Base-by-base conservation (phyloP, 2,113 vertebrate species). In the Martes martes region DNA sequence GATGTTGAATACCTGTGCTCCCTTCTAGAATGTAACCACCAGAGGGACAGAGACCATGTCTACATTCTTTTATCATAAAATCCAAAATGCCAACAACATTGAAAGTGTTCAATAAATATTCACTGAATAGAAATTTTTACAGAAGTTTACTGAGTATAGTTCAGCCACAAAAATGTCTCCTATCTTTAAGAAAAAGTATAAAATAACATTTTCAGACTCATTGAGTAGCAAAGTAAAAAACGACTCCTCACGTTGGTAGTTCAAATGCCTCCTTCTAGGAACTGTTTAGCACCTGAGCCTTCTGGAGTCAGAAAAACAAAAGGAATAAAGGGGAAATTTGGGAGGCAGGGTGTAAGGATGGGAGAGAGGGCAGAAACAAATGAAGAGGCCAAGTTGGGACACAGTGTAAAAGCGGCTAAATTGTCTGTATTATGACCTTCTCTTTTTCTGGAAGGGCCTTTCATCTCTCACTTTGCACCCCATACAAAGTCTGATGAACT, bases 161-260 rank as follows among this genome's bases (percentile, higher is more conserved):
- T 71, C 5, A 78, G 45, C 1, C 61, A 96, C 28, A 86, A 91
- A 83, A 91, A 96, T 57, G n/a, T 76, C 42, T 96, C 52, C 47
- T 23, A 91, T 42, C 42, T 86, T 93, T 92, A 71, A 36, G 36
- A 31, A 89, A 86, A 95, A 82, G 81, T 76, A 71, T 31, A 81
- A 89, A 95, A 89, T 94, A 81, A 55, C 69, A 73, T 90, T 92
- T 95, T 71, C 83, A 96, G 63, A 89, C 26, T 80, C n/a, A 11
- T 8, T 42, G 39, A 55, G 31, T n/a, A 47, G 52, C 13, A 92
- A 95, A 74, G 8, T 78, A 21, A 80, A 86, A 85, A 97, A 92
- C 63, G 21, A 55, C 8, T 18, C 45, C 36, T 83, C 55, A 33
- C 50, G 57, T 82, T 97, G 31, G 81, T 86, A 71, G n/a, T 50